phyloP scores from a whole-genome alignment of 2,888 invertebrate genomes.

The Lacanobia oleracea region DNA sequence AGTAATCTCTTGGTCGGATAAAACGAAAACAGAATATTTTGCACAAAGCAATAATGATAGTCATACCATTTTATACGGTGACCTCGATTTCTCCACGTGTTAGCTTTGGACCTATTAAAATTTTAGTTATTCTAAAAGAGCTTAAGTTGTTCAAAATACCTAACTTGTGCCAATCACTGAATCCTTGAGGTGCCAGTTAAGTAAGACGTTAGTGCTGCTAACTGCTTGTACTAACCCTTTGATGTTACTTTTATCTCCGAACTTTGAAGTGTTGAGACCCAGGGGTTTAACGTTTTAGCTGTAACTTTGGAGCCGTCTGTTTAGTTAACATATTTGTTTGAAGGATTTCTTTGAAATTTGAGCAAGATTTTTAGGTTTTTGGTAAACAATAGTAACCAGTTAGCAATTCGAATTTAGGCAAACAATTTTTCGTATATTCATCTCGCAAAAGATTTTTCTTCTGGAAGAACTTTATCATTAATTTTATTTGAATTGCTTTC shows the following conservation, averaged over 20 bases:
- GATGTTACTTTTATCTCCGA: slow-evolving; percentile 52
- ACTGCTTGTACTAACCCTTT: slow-evolving; percentile 49
- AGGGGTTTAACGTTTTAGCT: slow-evolving; percentile 26
- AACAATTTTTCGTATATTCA: neutral
- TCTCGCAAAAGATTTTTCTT: neutral
- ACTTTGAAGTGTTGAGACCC: slow-evolving; percentile 44
- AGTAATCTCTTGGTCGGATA: neutral
- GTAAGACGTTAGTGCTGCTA: slow-evolving; percentile 35
- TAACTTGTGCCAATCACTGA: slow-evolving; percentile 16
- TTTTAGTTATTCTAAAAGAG: neutral
- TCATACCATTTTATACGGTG: neutral
- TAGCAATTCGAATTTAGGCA: no score
- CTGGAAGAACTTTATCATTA: neutral
- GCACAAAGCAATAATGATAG: neutral
- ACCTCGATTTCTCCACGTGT: slow-evolving; percentile 20
- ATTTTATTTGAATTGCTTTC: neutral
- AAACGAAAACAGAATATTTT: neutral
- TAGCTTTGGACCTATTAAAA: neutral
- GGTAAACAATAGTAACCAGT: no score
- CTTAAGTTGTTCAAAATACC: neutral
- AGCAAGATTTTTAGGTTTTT: no score
- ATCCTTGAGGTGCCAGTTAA: slow-evolving; percentile 49
- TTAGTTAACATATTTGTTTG: slow-evolving; percentile 12
- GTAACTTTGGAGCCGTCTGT: slow-evolving; percentile 27
- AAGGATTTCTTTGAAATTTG: neutral